Evolutionary conservation across 2,113 vertebrate species (phyloP).

Genomic region (Pachycephala philippinensis): DNA sequence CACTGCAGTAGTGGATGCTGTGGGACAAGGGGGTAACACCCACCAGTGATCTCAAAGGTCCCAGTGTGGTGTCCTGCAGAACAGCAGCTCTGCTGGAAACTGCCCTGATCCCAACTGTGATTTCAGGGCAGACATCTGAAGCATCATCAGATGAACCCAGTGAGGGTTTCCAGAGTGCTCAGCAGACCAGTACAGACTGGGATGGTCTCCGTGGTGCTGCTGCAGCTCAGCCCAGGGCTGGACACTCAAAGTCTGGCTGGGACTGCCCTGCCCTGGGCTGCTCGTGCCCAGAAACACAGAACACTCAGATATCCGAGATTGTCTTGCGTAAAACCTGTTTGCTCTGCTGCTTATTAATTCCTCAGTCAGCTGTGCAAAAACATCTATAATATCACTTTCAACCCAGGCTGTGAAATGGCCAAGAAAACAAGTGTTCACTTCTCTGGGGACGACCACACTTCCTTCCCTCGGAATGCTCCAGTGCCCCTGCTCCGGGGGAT

Average conservation of each 20-base stretch:
- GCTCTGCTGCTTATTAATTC: background rate
- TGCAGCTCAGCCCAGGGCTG: background rate
- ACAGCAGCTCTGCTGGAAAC: background rate
- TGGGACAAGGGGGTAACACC: background rate
- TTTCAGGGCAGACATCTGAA: background rate
- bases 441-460: background rate
- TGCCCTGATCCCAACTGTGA: background rate
- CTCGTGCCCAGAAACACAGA: background rate
- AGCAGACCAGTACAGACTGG: background rate
- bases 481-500: conserved; percentile 23
- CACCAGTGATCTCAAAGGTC: background rate
- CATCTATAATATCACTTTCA: background rate
- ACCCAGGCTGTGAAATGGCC: background rate
- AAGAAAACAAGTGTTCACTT: background rate
- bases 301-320: rapidly evolving
- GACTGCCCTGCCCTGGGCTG: background rate
- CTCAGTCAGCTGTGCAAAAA: background rate
- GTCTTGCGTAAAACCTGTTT: background rate
- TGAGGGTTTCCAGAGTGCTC: background rate
- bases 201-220: background rate
- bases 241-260: background rate
- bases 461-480: background rate
- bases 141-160: background rate
- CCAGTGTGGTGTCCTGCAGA: rapidly evolving
- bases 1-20: background rate